Conservation (phyloP, 2,888 invertebrate species). For the Andrena dorsata region DNA sequence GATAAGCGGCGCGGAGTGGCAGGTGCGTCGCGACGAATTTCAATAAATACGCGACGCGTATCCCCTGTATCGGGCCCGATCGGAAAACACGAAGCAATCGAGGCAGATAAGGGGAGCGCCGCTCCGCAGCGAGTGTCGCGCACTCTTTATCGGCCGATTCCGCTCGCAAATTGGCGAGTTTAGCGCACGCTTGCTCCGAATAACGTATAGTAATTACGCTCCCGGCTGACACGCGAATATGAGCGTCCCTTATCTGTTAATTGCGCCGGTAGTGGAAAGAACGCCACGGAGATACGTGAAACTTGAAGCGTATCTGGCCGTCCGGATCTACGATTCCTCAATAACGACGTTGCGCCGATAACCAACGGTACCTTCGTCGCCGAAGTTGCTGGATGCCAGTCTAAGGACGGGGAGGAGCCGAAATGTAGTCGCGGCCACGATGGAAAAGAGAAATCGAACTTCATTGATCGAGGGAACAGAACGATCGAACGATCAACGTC, state of each 20-base stretch:
- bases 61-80: conserved; percentile 35
- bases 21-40: conserved; percentile 51
- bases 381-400: background rate
- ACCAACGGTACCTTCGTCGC: conserved; percentile 12
- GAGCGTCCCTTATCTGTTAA: conserved; percentile 51
- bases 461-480: background rate
- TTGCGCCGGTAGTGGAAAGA: conserved; percentile 24
- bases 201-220: conserved; percentile 57
- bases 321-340: conserved; percentile 35
- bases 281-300: conserved; percentile 7
- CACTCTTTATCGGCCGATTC: conserved; percentile 54
- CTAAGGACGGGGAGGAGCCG: background rate
- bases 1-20: conserved; percentile 48
- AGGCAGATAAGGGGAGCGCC: conserved; percentile 36
- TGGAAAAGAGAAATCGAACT: background rate
- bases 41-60: conserved; percentile 41
- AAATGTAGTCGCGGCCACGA: background rate
- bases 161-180: conserved; percentile 56
- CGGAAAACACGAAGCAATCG: conserved; percentile 59
- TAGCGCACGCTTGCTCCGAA: conserved; percentile 43
- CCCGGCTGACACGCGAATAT: conserved; percentile 43
- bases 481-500: background rate
- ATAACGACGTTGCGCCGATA: conserved; percentile 37
- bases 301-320: conserved; percentile 22
- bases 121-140: background rate